Evolutionary conservation across 2,888 invertebrate species (phyloP), one percentile per base, ranked within the genome.

Genomic region (Drosophila colorata): DNA sequence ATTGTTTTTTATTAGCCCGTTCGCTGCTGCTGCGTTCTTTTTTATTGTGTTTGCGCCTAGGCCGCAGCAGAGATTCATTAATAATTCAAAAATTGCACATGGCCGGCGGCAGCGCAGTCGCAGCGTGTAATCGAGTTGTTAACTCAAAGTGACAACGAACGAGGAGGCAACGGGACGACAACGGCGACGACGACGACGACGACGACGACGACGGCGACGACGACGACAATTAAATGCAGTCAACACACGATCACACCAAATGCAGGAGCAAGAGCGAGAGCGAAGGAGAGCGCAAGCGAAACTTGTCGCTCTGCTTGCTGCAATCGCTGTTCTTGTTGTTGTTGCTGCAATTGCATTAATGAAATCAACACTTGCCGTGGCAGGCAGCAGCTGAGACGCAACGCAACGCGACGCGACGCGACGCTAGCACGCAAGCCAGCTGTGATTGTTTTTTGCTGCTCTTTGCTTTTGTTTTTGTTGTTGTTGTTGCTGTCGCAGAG

Each of bases 111-210:
- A 75, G 68, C 60, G 73, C 83, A 73, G 83, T 72, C 73, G 85
- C 78, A 63, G 70, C 79, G 75, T 88, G 87, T 90, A 90, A 90
- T 89, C 89, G 89, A 88, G 88, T 90, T 90, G 90, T 90, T 89
- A 87, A 82, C 77, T 86, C 87, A 78, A 80, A 80, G 79, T 87
- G 88, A 88, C 88, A 88, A 80, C 80, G 83, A 71, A 68, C 78
- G 78, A 73, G 70, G 51, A 66, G 53, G 48, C 68, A 64, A 38
- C 16, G 38, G 38, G 38, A 38, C n/a, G 51, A 51, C 38, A 38
- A 2, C 49, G 41, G 6, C 46, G 38, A 14, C 40, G 48, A 40
- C 52, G 37, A n/a, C 49, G 41, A 35, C 35, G 25, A 38, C 72
- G 57, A 46, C 61, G 31, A 33, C 48, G 20, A 48, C 46, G 18